Conservation (phyloP, 2,113 vertebrate species). For the Eurystomus gularis region DNA sequence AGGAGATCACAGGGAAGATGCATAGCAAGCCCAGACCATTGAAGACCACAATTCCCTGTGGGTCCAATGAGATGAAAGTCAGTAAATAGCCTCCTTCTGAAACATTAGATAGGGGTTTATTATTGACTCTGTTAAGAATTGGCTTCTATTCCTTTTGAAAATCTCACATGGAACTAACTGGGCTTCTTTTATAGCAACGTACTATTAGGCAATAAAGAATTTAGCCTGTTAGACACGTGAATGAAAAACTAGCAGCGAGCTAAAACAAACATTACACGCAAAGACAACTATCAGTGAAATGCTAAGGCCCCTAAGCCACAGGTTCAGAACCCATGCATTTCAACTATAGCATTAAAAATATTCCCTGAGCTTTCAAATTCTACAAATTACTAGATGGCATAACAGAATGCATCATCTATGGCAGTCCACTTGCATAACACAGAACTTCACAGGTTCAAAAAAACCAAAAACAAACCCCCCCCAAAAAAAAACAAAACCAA, state of each 20-base stretch:
- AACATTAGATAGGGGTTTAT: neutral
- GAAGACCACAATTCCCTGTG: neutral
- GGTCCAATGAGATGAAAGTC: neutral
- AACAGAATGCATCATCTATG: neutral
- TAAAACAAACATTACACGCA: neutral
- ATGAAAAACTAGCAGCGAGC: neutral
- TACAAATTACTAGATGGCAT: neutral
- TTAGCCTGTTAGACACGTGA: neutral
- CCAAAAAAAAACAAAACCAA: no score
- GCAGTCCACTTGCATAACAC: neutral
- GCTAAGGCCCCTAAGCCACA: neutral
- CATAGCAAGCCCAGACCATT: neutral
- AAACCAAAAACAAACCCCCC: no score
- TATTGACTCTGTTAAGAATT: neutral
- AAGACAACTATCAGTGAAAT: neutral
- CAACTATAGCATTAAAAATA: neutral
- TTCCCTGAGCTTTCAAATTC: neutral
- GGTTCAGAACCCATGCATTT: neutral
- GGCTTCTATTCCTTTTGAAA: neutral
- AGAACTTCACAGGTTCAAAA: neutral
- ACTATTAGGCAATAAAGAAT: neutral
- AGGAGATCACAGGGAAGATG: neutral
- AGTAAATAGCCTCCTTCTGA: neutral
- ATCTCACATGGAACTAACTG: neutral
- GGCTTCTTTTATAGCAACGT: neutral